These are phyloP conservation scores for Brevipalpus yothersi DNA, from an alignment of 1,140 invertebrate genomes.

Conservation along the genomic window DNA sequence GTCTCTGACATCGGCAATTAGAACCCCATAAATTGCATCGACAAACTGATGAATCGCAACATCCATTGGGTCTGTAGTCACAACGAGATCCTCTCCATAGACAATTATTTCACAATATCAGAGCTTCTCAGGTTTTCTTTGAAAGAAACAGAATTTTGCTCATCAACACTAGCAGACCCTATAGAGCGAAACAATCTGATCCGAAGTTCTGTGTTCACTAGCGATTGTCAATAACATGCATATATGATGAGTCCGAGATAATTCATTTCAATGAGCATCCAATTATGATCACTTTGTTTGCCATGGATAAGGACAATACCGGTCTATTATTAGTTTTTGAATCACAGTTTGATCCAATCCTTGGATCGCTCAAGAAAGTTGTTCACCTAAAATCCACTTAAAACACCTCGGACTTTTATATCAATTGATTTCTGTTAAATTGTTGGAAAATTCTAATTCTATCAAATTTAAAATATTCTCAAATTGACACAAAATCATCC, in stretches of 20 bases:
- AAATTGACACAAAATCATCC: neutral
- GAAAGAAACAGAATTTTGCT: too few relatives aligned
- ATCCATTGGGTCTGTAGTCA: conserved; percentile 56
- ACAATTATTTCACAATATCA: conserved; percentile 56
- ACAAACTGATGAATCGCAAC: conserved; percentile 59
- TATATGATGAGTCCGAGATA: conserved; percentile 10
- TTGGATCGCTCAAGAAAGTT: neutral
- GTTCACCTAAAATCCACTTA: neutral
- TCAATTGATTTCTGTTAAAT: neutral
- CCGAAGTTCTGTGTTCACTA: too few relatives aligned
- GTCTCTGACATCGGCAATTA: conserved; percentile 63
- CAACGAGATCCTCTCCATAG: conserved; percentile 50
- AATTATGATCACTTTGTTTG: conserved; percentile 7
- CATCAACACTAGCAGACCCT: too few relatives aligned
- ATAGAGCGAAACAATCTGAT: too few relatives aligned
- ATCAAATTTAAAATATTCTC: neutral
- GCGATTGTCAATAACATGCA: too few relatives aligned
- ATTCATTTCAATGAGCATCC: conserved; percentile 7
- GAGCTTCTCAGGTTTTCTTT: too few relatives aligned
- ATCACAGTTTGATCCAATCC: conserved; percentile 6
- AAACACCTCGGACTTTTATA: neutral
- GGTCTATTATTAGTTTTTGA: conserved; percentile 7
- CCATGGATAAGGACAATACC: conserved; percentile 2
- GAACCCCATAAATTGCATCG: conserved; percentile 71
- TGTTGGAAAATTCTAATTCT: neutral